A percentile compares a stretch with the other conserved stretches of the same genome.
phyloP scores from a whole-genome alignment of 2,113 vertebrate genomes.

The Tenebrosternarchus preto region DNA sequence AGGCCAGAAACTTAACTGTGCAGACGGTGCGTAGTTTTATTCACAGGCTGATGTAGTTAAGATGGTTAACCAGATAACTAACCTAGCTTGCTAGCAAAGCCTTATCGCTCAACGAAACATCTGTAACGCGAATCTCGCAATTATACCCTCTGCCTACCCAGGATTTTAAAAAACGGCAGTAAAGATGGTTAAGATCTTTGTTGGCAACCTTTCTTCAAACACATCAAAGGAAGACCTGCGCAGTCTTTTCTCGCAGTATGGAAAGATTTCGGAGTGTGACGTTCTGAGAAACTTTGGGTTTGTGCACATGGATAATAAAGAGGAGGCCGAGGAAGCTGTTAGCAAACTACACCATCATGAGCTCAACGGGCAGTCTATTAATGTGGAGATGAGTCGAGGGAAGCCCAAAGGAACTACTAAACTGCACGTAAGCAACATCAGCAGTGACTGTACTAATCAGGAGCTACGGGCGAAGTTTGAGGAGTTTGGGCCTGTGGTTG shows the following conservation, averaged over 20 bases:
- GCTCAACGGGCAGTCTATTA: slow-evolving; percentile 86
- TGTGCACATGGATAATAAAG: slow-evolving; percentile 86
- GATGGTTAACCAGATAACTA: neutral
- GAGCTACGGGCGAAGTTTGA: slow-evolving; percentile 87
- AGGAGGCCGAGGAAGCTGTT: slow-evolving; percentile 87
- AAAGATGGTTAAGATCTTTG: slow-evolving; percentile 94
- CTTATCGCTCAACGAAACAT: neutral
- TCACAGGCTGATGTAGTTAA: neutral
- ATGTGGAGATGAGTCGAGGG: slow-evolving; percentile 92
- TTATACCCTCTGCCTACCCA: slow-evolving; percentile 56
- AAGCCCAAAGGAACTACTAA: slow-evolving; percentile 89
- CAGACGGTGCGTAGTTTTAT: too few species aligned
- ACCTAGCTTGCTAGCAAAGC: neutral
- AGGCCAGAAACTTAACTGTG: too few species aligned
- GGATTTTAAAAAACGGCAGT: slow-evolving; percentile 41
- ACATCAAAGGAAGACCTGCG: slow-evolving; percentile 87
- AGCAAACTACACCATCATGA: slow-evolving; percentile 88
- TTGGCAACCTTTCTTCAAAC: slow-evolving; percentile 87
- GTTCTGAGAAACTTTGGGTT: slow-evolving; percentile 95
- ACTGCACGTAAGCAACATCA: slow-evolving; percentile 90
- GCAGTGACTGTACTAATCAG: slow-evolving; percentile 77
- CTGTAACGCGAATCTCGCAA: slow-evolving; percentile 49
- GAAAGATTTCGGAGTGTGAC: slow-evolving; percentile 90
- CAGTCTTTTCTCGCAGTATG: slow-evolving; percentile 88
- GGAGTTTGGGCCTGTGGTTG: slow-evolving; percentile 87